phyloP scores from a whole-genome alignment of 2,888 invertebrate species.

The Syritta pipiens region DNA sequence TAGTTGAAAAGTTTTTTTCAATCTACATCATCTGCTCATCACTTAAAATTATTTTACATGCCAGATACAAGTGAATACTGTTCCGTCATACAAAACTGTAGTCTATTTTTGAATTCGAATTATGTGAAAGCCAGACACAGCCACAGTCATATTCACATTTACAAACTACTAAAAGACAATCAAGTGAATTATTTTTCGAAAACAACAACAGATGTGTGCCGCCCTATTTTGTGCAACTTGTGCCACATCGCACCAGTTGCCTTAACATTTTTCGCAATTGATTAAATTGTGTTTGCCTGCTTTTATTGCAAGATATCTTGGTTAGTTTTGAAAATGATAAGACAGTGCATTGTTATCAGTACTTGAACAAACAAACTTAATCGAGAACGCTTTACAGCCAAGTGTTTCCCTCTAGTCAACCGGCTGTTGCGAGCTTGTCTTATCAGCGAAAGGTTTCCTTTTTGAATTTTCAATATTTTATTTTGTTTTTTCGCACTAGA shows the following conservation, averaged over 20 bases:
- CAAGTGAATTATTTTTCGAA: too few species aligned
- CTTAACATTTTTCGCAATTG: not conserved
- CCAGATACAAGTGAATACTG: too few species aligned
- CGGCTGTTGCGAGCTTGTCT: not conserved
- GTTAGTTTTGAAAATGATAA: too few species aligned
- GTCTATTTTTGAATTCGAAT: conserved; percentile 29
- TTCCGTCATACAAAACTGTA: too few species aligned
- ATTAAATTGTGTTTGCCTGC: not conserved
- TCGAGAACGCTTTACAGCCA: too few species aligned
- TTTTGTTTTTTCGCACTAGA: not conserved
- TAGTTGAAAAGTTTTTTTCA: too few species aligned
- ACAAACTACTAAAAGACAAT: conserved; percentile 21
- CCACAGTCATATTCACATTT: not conserved
- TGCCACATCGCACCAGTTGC: not conserved
- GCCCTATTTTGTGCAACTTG: not conserved
- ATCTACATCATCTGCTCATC: not conserved
- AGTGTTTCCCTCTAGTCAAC: too few species aligned
- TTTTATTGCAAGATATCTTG: too few species aligned
- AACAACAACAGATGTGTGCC: conserved; percentile 13
- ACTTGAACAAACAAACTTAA: too few species aligned
- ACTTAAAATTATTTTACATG: not conserved
- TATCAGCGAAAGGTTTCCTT: conserved; percentile 21
- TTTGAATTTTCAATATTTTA: not conserved
- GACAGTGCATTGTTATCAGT: too few species aligned
- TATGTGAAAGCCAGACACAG: conserved; percentile 1